Base-by-base conservation (phyloP, 2,113 vertebrate genomes). In the Sclerurus mexicanus region DNA sequence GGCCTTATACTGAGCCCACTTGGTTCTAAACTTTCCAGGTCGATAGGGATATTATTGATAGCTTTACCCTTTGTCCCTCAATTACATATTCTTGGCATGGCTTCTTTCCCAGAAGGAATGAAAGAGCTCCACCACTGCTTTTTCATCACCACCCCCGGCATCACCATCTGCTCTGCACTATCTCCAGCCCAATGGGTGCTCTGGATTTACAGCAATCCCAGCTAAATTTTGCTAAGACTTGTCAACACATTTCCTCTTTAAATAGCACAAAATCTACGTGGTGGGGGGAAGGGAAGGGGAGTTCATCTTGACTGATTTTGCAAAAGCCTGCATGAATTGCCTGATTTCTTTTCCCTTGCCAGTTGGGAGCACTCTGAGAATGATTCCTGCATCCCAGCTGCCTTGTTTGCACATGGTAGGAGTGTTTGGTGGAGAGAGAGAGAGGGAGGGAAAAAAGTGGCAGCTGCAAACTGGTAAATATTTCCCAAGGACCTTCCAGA, bases 201-300 rank as follows among this genome's bases (percentile, higher is more conserved):
- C 55, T 83, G 59, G 44, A 74, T 92, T 94, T 79, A 75, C 56
- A 81, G 49, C 53, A 64, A 44, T 27, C 49, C 27, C 22, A 68
- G 44, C 44, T 39, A 85, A n/a, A 40, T 52, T 68, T 77, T 78
- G n/a, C 52, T 88, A 58, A 90, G 60, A 46, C n/a, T 85, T 92
- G 46, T 86, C 59, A 95, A 89, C 59, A 62, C 59, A 28, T 85
- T 90, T 63, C 37, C 25, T 86, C 55, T 96, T 94, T 90, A 95
- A 79, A 88, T 62, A 92, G 88, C n/a, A 66, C 21, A 73, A 56
- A 90, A 73, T 67, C 58, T 44, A 42, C 24, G 10, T 33, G 27
- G n/a, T 10, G 11, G 17, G 5, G 55, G 30, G 16, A 44, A 30
- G 22, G 9, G 5, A 15, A 35, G 21, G 18, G 23, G 23, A 62